A percentile compares a stretch with the other conserved stretches of the same genome.
phyloP scores from a whole-genome alignment of 2,888 invertebrate genomes.

The Conus canariensis region DNA sequence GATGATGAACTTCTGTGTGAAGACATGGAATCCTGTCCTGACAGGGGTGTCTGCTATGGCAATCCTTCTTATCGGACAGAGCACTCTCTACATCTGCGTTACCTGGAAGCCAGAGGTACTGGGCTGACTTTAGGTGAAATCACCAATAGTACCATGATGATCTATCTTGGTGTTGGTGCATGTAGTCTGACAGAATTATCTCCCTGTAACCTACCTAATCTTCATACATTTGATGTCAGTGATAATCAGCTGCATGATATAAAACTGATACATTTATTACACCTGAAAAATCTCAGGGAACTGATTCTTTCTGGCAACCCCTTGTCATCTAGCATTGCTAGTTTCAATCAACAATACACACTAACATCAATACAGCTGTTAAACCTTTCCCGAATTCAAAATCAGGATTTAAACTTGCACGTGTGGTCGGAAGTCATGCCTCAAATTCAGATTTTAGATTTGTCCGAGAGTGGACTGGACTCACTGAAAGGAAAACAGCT shows the following conservation, averaged over 20 bases:
- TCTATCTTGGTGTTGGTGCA: neutral
- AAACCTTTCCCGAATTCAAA: neutral
- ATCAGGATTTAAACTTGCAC: neutral
- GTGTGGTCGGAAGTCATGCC: neutral
- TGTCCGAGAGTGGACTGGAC: neutral
- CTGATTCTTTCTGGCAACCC: neutral
- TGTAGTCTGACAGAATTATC: neutral
- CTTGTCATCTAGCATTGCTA: neutral
- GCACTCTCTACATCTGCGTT: neutral
- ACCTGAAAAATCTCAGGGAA: neutral
- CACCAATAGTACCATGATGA: neutral
- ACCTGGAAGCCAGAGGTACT: constrained; percentile 3
- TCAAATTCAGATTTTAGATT: neutral
- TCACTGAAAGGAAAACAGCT: neutral
- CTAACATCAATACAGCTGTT: neutral
- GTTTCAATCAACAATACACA: neutral
- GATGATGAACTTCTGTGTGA: neutral
- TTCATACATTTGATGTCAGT: neutral
- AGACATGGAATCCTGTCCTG: neutral
- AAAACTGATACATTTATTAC: neutral
- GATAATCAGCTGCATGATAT: neutral
- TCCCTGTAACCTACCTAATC: neutral
- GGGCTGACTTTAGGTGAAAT: neutral
- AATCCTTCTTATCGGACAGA: neutral
- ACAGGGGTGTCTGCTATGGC: neutral